A percentile compares a stretch with the other conserved stretches of the same genome.
phyloP scores from a whole-genome alignment of 2,888 invertebrate species.

The Neuroscelio doddi region DNA sequence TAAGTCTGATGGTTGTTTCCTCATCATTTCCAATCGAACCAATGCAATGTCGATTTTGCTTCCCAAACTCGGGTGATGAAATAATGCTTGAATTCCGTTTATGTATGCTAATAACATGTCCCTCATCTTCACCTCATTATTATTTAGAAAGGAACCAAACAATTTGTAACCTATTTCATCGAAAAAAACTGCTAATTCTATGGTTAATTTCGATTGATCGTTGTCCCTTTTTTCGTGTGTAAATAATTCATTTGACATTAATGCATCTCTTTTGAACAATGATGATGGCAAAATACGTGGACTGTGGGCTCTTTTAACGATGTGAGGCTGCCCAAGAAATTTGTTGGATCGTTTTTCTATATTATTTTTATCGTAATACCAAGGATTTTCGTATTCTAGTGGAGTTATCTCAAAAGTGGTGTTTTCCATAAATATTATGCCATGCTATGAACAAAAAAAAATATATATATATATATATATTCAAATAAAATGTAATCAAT shows the following conservation, averaged over 20 bases:
- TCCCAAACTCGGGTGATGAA: constrained; percentile 83
- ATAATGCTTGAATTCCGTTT: constrained; percentile 86
- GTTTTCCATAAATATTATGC: too few relatives aligned
- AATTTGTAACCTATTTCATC: constrained; percentile 83
- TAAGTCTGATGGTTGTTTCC: constrained; percentile 77
- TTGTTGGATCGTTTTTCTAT: constrained; percentile 53
- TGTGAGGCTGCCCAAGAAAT: constrained; percentile 74
- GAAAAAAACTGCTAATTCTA: constrained; percentile 83
- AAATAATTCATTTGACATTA: constrained; percentile 17
- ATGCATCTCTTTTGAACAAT: constrained; percentile 33
- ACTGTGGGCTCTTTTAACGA: constrained; percentile 75
- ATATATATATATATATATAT: too few relatives aligned
- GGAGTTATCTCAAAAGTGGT: constrained; percentile 82
- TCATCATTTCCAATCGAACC: constrained; percentile 81
- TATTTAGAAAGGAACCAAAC: constrained; percentile 80
- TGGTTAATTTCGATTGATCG: constrained; percentile 72
- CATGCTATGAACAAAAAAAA: too few relatives aligned
- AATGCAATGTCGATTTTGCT: constrained; percentile 79
- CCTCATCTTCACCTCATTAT: constrained; percentile 78
- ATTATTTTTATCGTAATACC: constrained; percentile 33
- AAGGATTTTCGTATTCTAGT: constrained; percentile 63
- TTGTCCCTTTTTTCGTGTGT: neutral
- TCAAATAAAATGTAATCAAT: too few relatives aligned
- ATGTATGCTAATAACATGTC: constrained; percentile 86
- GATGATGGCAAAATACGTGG: constrained; percentile 44